phyloP scores from a whole-genome alignment of 2,113 vertebrate species.

The Cervus canadensis region DNA sequence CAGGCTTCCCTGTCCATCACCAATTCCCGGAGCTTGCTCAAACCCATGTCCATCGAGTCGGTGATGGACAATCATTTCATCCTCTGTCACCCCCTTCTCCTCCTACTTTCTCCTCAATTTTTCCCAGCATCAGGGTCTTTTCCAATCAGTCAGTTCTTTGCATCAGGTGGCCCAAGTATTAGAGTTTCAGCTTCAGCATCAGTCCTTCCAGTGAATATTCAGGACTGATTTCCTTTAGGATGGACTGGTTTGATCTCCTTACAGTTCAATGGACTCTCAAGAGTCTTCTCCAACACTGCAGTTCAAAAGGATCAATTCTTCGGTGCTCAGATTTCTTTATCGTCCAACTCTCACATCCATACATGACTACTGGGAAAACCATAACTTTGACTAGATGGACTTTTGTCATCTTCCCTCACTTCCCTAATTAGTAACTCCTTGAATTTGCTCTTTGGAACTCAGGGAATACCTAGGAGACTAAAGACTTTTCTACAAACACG shows the following conservation, averaged over 20 bases:
- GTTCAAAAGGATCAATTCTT: neutral
- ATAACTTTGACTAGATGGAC: neutral
- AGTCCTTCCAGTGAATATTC: neutral
- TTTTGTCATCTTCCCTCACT: neutral
- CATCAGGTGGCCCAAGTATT: neutral
- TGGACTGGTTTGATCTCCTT: neutral
- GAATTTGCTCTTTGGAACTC: neutral
- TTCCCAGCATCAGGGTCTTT: neutral
- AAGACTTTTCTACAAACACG: neutral
- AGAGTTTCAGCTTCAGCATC: neutral
- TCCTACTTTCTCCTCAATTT: neutral
- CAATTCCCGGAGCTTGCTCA: neutral
- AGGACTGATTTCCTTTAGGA: neutral
- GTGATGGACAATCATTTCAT: neutral
- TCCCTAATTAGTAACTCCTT: neutral
- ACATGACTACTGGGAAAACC: neutral
- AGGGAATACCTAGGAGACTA: neutral
- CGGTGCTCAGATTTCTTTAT: neutral
- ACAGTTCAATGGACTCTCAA: neutral
- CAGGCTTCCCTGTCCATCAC: neutral
- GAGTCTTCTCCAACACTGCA: neutral
- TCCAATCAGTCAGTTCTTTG: neutral
- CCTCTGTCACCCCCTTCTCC: neutral
- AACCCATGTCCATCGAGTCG: rapidly evolving
- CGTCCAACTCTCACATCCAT: neutral